These are phyloP conservation scores for Lucifuga dentata DNA, from an alignment of 2,113 vertebrate genomes.

Conservation along the genomic window DNA sequence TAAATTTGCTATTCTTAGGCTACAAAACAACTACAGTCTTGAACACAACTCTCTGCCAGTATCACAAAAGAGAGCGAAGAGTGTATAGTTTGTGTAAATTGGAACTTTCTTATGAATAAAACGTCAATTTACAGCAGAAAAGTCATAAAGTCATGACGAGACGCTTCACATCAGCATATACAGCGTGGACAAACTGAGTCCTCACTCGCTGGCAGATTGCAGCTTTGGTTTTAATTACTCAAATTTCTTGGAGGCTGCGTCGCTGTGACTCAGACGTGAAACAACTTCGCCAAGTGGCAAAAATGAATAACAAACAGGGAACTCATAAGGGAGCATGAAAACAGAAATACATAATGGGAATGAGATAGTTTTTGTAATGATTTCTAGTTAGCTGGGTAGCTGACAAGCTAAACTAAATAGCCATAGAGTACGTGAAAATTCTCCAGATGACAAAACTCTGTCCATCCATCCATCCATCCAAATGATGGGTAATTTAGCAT, in stretches of 20 bases:
- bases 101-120: neutral
- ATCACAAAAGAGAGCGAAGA: neutral
- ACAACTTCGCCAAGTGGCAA: neutral
- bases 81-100: neutral
- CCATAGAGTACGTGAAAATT: neutral
- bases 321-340: conserved; percentile 4
- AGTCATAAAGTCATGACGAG: neutral
- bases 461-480: too few relatives aligned
- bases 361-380: neutral
- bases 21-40: neutral
- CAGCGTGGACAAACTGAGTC: too few relatives aligned
- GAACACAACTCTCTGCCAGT: neutral
- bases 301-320: conserved; percentile 8
- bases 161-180: too few relatives aligned
- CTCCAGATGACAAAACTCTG: neutral
- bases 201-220: conserved; percentile 1
- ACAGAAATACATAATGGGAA: conserved; percentile 9
- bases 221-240: conserved; percentile 31
- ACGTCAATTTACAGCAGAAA: neutral
- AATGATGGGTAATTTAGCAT: too few relatives aligned
- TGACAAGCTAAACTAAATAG: neutral
- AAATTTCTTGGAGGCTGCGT: conserved; percentile 4
- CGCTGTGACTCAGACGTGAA: conserved; percentile 16
- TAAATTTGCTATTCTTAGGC: conserved; percentile 3
- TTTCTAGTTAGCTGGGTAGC: neutral